Percentiles rank a stretch among this genome's conserved stretches.
phyloP scores from a whole-genome alignment of 2,113 vertebrate species.

The Camelus bactrianus region DNA sequence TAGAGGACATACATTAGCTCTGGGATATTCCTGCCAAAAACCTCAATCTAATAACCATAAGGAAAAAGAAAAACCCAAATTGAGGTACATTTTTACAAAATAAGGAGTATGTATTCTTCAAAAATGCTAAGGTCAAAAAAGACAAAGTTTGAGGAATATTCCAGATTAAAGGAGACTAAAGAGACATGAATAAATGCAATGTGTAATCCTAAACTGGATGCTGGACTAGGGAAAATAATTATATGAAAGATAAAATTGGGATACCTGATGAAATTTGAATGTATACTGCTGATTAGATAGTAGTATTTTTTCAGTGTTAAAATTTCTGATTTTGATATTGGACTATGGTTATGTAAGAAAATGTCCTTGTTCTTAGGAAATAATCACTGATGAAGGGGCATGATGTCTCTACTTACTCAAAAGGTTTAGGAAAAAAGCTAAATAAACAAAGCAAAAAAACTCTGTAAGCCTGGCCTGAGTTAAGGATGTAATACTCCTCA shows the following conservation, averaged over 20 bases:
- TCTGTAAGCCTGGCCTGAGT: not conserved
- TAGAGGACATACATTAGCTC: not conserved
- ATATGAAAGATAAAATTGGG: not conserved
- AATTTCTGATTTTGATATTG: not conserved
- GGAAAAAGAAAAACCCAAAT: not conserved
- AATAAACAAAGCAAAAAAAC: not conserved
- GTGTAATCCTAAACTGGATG: not conserved
- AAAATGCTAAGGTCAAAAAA: not conserved
- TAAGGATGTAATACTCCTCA: not conserved
- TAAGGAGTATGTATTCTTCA: not conserved
- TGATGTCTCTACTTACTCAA: conserved; percentile 1
- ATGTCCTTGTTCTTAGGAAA: conserved; percentile 17
- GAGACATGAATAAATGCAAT: not conserved
- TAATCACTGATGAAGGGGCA: conserved; percentile 5
- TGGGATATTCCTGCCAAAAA: conserved; percentile 9
- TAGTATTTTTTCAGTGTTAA: not conserved
- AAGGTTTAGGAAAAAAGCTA: not conserved
- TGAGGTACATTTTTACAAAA: conserved; percentile 24
- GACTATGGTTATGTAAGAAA: not conserved
- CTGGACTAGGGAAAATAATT: not conserved
- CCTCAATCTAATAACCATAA: not conserved
- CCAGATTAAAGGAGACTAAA: conserved; percentile 37
- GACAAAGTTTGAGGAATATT: not conserved
- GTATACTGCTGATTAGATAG: not conserved
- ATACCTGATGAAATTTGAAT: not conserved